Conservation (phyloP, 2,888 invertebrate genomes). For the Gibbula magus region DNA sequence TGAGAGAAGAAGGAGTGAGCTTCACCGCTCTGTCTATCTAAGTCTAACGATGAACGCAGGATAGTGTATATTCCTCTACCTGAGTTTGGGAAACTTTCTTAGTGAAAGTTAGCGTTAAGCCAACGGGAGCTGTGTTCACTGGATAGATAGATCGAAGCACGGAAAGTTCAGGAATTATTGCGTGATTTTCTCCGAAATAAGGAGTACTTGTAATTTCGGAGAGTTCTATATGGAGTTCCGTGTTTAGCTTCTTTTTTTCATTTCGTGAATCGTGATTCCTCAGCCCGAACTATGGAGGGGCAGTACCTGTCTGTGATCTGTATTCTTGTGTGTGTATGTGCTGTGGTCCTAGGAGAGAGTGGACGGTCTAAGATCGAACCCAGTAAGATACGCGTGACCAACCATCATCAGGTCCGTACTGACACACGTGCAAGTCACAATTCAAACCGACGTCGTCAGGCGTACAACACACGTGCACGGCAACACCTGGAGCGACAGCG, state of each 20-base stretch:
- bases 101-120: neutral
- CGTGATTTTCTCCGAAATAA: constrained; percentile 3
- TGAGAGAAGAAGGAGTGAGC: neutral
- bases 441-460: neutral
- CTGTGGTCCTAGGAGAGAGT: neutral
- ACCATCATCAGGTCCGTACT: neutral
- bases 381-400: neutral
- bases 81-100: no score
- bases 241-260: neutral
- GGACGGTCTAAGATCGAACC: neutral
- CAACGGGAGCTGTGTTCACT: neutral
- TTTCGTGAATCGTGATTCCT: neutral
- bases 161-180: neutral
- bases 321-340: neutral
- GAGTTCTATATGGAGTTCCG: neutral
- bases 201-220: constrained; percentile 6
- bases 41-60: neutral
- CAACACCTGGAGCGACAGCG: constrained; percentile 3
- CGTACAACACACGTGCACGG: neutral
- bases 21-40: constrained; percentile 5
- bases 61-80: no score
- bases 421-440: neutral
- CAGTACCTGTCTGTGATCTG: neutral
- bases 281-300: neutral
- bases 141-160: neutral